Evolutionary conservation across 2,113 vertebrate species (phyloP), one percentile per base, ranked within the genome.

Genomic region (Ictidomys tridecemlineatus): DNA sequence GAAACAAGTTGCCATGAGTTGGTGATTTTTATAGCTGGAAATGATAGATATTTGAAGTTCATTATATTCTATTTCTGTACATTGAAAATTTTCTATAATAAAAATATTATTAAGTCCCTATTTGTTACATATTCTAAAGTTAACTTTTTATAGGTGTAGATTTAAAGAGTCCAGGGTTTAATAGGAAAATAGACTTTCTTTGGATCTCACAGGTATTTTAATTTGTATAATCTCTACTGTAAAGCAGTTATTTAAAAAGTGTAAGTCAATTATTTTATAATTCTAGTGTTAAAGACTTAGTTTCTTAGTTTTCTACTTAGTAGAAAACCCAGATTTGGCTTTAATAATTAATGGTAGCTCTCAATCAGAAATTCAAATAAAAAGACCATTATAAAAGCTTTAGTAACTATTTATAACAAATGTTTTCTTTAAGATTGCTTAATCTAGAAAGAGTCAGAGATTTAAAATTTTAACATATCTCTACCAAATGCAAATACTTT

Each of bases 321-420:
- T 95, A 13, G 13, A 80, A 96, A 96, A 10, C 39, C 45, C 91
- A 85, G 82, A 85, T 91, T 97, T 95, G 30, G 34, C 56, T 95
- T 95, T 91, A 89, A 74, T 92, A 86, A 93, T 86, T n/a, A 69
- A 34, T 85, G 24, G 39, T 91, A 51, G 14, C 51, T 83, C 73
- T 96, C 34, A 70, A 30, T 96, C 8, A 91, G 42, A 82, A 94
- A 79, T 48, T 91, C 30, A 93, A 26, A 53, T 65, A 22, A 67
- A 94, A 78, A 8, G 16, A 72, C 65, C 63, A n/a, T 39, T 89
- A 51, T 65, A 61, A 77, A 94, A 85, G 12, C 88, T 86, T 89
- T 58, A 95, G 65, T 70, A 53, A 73, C 28, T 92, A 8, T 95
- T 97, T 84, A 85, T 78, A 97, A 83, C 65, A 69, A 3, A 58